phyloP scores from a whole-genome alignment of 2,888 invertebrate genomes.

The Tipula vernalis region DNA sequence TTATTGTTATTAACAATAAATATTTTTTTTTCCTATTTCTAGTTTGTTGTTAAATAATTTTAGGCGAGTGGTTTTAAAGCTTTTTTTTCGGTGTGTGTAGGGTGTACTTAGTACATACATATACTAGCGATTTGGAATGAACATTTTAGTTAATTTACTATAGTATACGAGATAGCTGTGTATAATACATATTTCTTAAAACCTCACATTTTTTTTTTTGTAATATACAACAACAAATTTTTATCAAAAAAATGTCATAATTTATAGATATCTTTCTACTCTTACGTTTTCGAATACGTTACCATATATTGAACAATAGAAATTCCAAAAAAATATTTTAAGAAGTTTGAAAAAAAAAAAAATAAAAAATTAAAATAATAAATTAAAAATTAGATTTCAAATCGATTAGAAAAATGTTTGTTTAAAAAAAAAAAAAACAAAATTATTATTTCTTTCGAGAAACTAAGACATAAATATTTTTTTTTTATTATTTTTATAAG shows the following conservation, averaged over 20 bases:
- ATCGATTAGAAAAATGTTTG: conserved; percentile 4
- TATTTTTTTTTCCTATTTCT: not conserved
- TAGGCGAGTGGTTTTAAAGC: not conserved
- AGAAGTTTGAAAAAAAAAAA: not conserved
- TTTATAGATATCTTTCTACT: not conserved
- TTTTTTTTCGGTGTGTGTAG: not conserved
- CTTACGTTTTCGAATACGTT: not conserved
- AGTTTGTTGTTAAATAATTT: not conserved
- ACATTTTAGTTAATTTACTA: not conserved
- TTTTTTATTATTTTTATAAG: not conserved
- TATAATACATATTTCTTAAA: not conserved
- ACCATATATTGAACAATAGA: not conserved
- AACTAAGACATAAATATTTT: not conserved
- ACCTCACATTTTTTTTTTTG: not conserved
- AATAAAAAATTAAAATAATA: not conserved
- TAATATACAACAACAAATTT: not conserved
- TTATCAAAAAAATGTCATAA: not conserved
- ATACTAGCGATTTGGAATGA: not conserved
- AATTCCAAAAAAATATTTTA: not conserved
- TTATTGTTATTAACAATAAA: not conserved
- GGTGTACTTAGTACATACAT: not conserved
- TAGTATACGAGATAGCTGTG: not conserved
- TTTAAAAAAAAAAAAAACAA: not conserved
- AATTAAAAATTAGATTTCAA: conserved; percentile 4
- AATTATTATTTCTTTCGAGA: not conserved